Evolutionary conservation across 2,888 invertebrate species (phyloP), one percentile per base, ranked within the genome.

Genomic region (Bellardia pandia): DNA sequence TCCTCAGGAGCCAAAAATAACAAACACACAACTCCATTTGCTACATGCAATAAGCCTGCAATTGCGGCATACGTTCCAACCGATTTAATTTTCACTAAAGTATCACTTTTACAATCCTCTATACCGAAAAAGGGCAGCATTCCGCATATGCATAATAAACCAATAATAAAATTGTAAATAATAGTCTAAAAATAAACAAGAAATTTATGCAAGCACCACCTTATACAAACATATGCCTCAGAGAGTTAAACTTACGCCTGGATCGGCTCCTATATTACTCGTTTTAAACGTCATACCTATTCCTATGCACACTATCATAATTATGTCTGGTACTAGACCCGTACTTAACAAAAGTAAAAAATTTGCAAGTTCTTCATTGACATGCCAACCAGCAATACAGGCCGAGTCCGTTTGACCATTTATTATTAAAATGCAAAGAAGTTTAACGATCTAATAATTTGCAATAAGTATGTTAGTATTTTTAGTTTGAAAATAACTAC

Each of bases 231-330:
- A 33, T 2, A 13, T 45, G 3, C 2, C 0, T 58, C 30, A 77
- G 6, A 69, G 1, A 33, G 11, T 30, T 37, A 16, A 13, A 45
- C 76, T 42, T 83, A 89, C 89, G 79, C 83, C 40, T 16, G 89
- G 89, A 87, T 89, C 89, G 2, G 79, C 64, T 37, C 89, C 89
- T 64, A 89, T 78, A 75, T 81, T 86, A 45, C 77, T 64, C 0
- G 23, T 11, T 23, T 74, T 51, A 16, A 81, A 77, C 7, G 45
- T 3, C 69, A 86, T 56, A 30, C 81, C 84, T 11, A 51, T n/a
- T 11, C 30, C 72, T 30, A 87, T 81, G 7, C 85, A 69, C 23
- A 66, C 7, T 11, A 78, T 6, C 74, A 81, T 81, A 3, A 74
- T n/a, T 4, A 81, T 51, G 48, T 87, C 87, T 0, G 87, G 81